phyloP scores from a whole-genome alignment of 2,888 invertebrate species.

The Azorinus chamasolen region DNA sequence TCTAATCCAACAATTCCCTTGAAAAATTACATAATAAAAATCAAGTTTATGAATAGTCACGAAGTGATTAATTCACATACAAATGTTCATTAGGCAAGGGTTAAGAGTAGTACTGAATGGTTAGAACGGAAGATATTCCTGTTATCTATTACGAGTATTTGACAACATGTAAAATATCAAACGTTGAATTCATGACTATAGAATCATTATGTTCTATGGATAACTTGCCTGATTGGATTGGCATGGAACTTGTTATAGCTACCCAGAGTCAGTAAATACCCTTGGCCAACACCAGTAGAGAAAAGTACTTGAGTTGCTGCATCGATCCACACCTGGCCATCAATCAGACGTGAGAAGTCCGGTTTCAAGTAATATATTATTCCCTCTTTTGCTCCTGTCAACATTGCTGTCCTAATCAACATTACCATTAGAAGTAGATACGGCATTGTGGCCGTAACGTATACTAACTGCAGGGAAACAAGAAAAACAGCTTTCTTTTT shows the following conservation, averaged over 20 bases:
- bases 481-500: too few relatives aligned
- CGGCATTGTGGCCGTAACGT: conserved; percentile 72
- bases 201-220: too few relatives aligned
- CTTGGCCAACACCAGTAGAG: conserved; percentile 35
- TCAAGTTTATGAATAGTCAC: too few relatives aligned
- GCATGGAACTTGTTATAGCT: conserved; percentile 40
- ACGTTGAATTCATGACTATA: too few relatives aligned
- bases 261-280: conserved; percentile 35
- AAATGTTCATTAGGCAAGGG: too few relatives aligned
- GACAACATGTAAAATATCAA: too few relatives aligned
- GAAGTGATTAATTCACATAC: too few relatives aligned
- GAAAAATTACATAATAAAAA: too few relatives aligned
- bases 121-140: too few relatives aligned
- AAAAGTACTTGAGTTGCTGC: conserved; percentile 44
- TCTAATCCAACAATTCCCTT: too few relatives aligned
- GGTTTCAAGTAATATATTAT: conserved; percentile 91
- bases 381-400: conserved; percentile 90
- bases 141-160: too few relatives aligned
- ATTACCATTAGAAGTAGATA: conserved; percentile 68
- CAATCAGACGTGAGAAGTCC: conserved; percentile 89
- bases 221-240: conserved; percentile 28
- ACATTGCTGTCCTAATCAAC: conserved; percentile 67
- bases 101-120: too few relatives aligned
- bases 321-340: conserved; percentile 86
- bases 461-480: conserved; percentile 64